Evolutionary conservation across 2,113 vertebrate genomes (phyloP).

Genomic region (Sebastes schlegelii): DNA sequence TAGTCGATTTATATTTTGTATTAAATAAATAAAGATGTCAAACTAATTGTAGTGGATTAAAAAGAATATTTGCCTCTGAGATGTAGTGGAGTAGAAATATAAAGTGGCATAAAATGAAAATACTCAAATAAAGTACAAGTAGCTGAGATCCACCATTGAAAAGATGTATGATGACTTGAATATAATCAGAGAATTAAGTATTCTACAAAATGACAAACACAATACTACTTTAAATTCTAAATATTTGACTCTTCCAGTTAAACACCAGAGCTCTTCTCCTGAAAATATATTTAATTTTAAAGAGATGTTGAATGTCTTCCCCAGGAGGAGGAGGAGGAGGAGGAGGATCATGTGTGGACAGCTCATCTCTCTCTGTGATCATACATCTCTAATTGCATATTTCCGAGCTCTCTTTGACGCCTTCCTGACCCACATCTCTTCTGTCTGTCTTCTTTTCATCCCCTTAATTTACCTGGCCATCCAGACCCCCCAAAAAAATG

Average conservation of each 20-base stretch:
- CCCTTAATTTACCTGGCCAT: slow-evolving; percentile 64
- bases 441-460: slow-evolving; percentile 14
- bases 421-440: slow-evolving; percentile 24
- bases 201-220: not conserved
- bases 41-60: too few relatives aligned
- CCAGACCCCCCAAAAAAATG: slow-evolving; percentile 27
- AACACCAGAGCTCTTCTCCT: not conserved
- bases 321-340: too few relatives aligned
- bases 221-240: not conserved
- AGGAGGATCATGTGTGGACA: too few relatives aligned
- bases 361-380: not conserved
- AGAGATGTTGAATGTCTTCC: too few relatives aligned
- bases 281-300: too few relatives aligned
- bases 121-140: too few relatives aligned
- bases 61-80: too few relatives aligned
- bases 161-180: not conserved
- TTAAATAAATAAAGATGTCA: too few relatives aligned
- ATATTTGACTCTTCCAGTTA: not conserved
- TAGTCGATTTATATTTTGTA: too few relatives aligned
- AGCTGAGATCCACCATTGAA: not conserved
- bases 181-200: not conserved
- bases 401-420: not conserved
- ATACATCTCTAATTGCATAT: slow-evolving; percentile 8
- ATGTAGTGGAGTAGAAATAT: not conserved
- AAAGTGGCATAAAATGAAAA: not conserved